Percentiles rank a stretch among this genome's conserved stretches.
Conservation (phyloP, 2,888 invertebrate genomes). For the Drosophila paranaensis region DNA sequence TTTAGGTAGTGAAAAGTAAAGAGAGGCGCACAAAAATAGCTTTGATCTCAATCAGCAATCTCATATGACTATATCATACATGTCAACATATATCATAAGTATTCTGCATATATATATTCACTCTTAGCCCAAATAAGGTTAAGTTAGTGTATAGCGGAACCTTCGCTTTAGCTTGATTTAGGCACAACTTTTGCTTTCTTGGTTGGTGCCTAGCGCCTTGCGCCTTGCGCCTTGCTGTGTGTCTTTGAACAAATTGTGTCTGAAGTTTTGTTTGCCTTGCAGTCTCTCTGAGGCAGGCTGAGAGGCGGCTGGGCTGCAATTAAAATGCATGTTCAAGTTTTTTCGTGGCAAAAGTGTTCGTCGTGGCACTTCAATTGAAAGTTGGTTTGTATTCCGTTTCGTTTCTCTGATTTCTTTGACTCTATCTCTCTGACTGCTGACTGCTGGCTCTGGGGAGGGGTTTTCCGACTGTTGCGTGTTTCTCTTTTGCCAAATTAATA, state of each 20-base stretch:
- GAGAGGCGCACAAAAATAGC: too few relatives aligned
- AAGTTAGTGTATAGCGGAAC: conserved; percentile 29
- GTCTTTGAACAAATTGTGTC: conserved; percentile 71
- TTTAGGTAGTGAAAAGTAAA: too few relatives aligned
- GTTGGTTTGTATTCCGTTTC: conserved; percentile 40
- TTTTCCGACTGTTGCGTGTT: conserved; percentile 41
- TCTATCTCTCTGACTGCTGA: background rate
- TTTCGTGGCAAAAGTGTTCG: conserved; percentile 66
- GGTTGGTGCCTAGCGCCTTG: background rate
- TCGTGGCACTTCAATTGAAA: conserved; percentile 51
- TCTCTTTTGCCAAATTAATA: conserved; percentile 69
- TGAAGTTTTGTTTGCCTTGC: conserved; percentile 67
- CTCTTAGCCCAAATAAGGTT: background rate
- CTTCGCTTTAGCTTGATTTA: conserved; percentile 3
- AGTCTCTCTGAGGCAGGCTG: conserved; percentile 17
- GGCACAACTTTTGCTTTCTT: conserved; percentile 37
- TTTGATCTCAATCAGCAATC: too few relatives aligned
- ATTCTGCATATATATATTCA: too few relatives aligned
- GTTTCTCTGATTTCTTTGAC: background rate
- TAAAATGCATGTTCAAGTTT: conserved; percentile 77
- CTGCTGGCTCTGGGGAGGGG: background rate
- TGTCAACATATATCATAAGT: too few relatives aligned
- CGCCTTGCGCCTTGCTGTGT: conserved; percentile 11
- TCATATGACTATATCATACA: too few relatives aligned
- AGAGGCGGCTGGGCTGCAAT: conserved; percentile 63